phyloP scores from a whole-genome alignment of 2,113 vertebrate genomes.

The Nesoenas mayeri region DNA sequence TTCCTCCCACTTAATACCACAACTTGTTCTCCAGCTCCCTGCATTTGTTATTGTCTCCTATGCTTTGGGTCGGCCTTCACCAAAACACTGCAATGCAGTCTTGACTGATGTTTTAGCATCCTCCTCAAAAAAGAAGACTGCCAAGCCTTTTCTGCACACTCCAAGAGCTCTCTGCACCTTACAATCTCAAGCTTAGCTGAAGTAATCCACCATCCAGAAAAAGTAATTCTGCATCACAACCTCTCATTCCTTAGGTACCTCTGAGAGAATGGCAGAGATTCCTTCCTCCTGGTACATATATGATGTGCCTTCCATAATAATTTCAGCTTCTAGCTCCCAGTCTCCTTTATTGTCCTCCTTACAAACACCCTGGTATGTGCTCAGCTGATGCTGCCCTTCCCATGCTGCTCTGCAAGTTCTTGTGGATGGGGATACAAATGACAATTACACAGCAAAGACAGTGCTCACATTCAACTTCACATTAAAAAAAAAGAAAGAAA shows the following conservation, averaged over 20 bases:
- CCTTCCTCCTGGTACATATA: neutral
- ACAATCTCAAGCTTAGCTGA: neutral
- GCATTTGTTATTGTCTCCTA: neutral
- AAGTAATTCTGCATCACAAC: neutral
- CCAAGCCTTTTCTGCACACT: neutral
- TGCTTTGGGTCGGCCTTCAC: neutral
- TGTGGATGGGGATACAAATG: neutral
- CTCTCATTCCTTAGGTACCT: neutral
- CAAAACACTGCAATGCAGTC: neutral
- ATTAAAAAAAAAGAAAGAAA: neutral
- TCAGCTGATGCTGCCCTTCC: neutral
- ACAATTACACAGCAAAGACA: neutral
- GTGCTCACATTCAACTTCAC: fast-evolving
- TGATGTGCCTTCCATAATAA: neutral
- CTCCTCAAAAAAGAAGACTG: neutral
- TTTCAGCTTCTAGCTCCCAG: neutral
- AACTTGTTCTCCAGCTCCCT: neutral
- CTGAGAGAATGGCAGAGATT: neutral
- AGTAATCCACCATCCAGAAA: neutral
- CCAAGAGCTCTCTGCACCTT: neutral
- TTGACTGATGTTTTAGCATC: neutral
- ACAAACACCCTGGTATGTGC: neutral
- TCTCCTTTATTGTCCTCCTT: neutral
- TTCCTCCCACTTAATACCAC: neutral
- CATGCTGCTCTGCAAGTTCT: neutral